A percentile compares a stretch with the other conserved stretches of the same genome.
Conservation (phyloP, 2,113 vertebrate species). For the Edolisoma coerulescens region DNA sequence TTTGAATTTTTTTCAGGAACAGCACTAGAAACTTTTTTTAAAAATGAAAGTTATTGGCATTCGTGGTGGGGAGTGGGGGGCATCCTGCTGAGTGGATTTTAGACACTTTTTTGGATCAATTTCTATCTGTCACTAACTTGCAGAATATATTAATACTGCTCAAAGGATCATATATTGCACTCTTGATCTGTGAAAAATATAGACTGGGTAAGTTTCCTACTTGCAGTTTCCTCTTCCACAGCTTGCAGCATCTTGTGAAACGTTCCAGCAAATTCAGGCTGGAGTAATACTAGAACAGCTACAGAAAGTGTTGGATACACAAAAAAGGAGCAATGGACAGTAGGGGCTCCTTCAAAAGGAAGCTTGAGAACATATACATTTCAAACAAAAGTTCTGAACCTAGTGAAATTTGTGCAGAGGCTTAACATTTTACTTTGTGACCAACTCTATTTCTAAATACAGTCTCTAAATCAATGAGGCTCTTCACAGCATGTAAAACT, state of each 20-base stretch:
- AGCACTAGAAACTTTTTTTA: neutral
- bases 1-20: neutral
- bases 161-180: neutral
- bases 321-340: neutral
- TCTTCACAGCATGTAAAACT: conserved; percentile 6
- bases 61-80: accelerated
- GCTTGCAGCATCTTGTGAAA: neutral
- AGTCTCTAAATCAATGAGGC: neutral
- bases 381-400: neutral
- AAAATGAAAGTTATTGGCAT: neutral
- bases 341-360: neutral
- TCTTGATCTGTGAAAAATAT: neutral
- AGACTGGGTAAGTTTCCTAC: neutral
- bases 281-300: neutral
- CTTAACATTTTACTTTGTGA: neutral
- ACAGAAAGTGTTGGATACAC: neutral
- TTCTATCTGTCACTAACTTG: neutral
- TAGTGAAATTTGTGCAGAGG: neutral
- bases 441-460: neutral
- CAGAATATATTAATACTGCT: neutral
- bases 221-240: neutral
- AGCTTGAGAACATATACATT: neutral
- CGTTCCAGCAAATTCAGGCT: neutral
- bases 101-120: neutral
- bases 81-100: neutral